phyloP scores from a whole-genome alignment of 2,888 invertebrate species.

The Tenodera sinensis region DNA sequence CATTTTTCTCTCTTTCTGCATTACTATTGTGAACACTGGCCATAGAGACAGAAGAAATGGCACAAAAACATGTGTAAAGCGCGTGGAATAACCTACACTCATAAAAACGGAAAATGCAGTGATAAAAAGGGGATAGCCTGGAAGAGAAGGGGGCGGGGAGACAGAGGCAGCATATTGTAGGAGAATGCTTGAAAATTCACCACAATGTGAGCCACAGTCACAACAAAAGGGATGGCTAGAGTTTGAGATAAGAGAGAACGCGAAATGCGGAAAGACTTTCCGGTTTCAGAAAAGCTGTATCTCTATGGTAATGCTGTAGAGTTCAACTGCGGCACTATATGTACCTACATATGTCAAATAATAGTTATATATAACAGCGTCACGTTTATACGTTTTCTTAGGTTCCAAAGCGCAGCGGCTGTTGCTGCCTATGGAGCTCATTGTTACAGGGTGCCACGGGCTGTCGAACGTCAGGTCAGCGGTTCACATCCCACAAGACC shows the following conservation, averaged over 20 bases:
- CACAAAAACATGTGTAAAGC: background rate
- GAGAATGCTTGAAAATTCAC: background rate
- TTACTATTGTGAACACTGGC: background rate
- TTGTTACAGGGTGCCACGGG: too few relatives aligned
- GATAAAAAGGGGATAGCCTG: background rate
- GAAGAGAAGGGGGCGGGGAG: background rate
- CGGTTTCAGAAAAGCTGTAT: background rate
- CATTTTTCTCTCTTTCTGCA: background rate
- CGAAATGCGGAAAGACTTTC: background rate
- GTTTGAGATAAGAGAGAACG: background rate
- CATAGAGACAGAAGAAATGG: background rate
- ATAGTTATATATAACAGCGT: too few relatives aligned
- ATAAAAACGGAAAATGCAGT: background rate
- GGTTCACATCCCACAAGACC: too few relatives aligned
- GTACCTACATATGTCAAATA: too few relatives aligned
- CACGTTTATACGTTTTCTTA: too few relatives aligned
- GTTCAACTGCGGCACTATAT: too few relatives aligned
- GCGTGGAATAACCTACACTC: background rate
- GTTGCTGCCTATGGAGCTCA: too few relatives aligned
- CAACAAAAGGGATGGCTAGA: background rate
- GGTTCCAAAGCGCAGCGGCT: too few relatives aligned
- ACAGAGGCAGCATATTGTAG: background rate
- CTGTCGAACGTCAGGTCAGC: too few relatives aligned
- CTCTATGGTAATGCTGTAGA: too few relatives aligned
- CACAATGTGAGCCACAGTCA: background rate